These are phyloP conservation scores for Drosophila orosa DNA, from an alignment of 1,140 invertebrate genomes.

Conservation along the genomic window DNA sequence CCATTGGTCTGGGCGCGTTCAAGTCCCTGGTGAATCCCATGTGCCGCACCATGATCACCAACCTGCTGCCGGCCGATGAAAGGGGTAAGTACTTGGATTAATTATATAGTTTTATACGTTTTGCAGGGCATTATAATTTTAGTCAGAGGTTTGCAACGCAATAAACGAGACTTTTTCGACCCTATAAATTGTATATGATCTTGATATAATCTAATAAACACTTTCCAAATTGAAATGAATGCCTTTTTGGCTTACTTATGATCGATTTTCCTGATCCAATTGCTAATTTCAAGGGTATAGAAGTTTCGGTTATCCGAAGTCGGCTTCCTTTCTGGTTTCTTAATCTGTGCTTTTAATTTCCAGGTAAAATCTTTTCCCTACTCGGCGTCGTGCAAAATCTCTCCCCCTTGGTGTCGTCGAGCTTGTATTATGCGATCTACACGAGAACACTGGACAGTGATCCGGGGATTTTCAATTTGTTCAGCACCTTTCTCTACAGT, in stretches of 20 bases:
- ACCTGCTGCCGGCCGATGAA: constrained; percentile 87
- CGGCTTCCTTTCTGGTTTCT: not conserved
- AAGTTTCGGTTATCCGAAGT: too few species aligned
- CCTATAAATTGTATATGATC: too few species aligned
- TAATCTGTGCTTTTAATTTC: constrained; percentile 5
- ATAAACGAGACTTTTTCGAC: too few species aligned
- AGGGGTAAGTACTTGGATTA: constrained; percentile 41
- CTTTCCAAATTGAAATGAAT: too few species aligned
- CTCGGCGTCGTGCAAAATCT: constrained; percentile 87
- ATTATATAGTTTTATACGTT: too few species aligned
- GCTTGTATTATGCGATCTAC: constrained; percentile 87
- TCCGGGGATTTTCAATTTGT: constrained; percentile 86
- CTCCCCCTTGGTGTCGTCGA: constrained; percentile 86
- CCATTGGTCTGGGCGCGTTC: constrained; percentile 85
- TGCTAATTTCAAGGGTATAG: too few species aligned
- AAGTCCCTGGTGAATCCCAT: constrained; percentile 86
- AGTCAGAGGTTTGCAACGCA: too few species aligned
- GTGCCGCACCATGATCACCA: constrained; percentile 88
- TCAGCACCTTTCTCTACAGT: constrained; percentile 84
- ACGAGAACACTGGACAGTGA: constrained; percentile 85
- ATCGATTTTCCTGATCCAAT: too few species aligned
- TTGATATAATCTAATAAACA: too few species aligned
- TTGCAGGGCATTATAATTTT: too few species aligned
- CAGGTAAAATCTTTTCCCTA: constrained; percentile 87
- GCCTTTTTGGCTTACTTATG: too few species aligned